These are phyloP conservation scores for Horisme vitalbata DNA, from an alignment of 2,888 invertebrate species.

Conservation along the genomic window DNA sequence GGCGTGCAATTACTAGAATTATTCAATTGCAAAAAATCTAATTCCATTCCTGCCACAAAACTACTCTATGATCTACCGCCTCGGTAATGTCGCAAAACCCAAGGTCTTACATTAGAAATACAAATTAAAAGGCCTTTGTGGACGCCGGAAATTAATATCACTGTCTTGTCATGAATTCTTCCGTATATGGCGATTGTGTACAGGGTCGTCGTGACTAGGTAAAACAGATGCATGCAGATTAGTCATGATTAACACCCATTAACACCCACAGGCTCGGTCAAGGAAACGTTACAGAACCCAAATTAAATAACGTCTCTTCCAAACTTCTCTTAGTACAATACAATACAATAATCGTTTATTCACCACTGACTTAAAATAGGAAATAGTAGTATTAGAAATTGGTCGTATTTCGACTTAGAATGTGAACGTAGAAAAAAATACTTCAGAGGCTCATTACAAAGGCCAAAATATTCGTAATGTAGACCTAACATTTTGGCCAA, in stretches of 20 bases:
- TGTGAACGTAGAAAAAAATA: no score
- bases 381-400: no score
- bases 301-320: no score
- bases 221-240: constrained; percentile 10
- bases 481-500: no score
- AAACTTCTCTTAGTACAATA: no score
- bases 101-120: constrained; percentile 27
- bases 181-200: constrained; percentile 17
- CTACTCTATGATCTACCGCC: constrained; percentile 2
- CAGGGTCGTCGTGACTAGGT: constrained; percentile 5
- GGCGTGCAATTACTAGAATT: no score
- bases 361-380: no score
- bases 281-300: background rate
- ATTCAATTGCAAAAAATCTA: no score
- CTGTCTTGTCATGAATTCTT: constrained; percentile 21
- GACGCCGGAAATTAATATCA: constrained; percentile 29
- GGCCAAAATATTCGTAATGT: no score
- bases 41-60: constrained; percentile 32
- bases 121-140: constrained; percentile 28
- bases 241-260: background rate
- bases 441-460: no score
- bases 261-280: background rate
- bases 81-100: constrained; percentile 28
- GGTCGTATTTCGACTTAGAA: no score
- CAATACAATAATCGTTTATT: no score